phyloP scores from a whole-genome alignment of 2,797 vertebrate species.

The Acanthis flammea region DNA sequence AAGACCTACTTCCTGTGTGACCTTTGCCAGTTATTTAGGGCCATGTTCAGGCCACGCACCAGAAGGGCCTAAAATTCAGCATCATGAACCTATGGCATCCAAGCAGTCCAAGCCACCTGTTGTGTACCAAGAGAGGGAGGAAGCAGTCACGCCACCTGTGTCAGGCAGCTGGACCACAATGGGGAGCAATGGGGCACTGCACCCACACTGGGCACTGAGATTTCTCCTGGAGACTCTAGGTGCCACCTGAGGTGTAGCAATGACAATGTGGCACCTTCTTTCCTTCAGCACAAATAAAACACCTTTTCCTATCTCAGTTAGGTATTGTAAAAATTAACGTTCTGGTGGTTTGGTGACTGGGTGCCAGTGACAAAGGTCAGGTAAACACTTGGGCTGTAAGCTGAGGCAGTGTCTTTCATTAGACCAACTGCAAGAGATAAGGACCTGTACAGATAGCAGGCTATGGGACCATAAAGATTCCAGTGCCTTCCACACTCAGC shows the following conservation, averaged over 20 bases:
- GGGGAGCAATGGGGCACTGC: background rate
- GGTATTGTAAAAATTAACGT: background rate
- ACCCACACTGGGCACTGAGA: background rate
- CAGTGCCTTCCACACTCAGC: background rate
- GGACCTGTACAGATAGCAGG: background rate
- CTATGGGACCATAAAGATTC: background rate
- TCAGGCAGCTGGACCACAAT: background rate
- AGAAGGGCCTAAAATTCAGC: background rate
- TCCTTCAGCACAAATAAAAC: background rate
- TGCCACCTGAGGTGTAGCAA: background rate
- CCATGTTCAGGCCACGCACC: background rate
- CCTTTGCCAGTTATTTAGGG: background rate
- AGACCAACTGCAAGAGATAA: background rate
- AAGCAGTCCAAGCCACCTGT: background rate
- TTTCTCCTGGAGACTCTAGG: background rate
- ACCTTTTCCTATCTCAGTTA: background rate
- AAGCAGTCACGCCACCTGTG: background rate
- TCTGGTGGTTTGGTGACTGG: background rate
- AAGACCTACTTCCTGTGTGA: background rate
- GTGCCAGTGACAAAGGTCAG: background rate
- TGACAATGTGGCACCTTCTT: background rate
- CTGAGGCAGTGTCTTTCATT: background rate
- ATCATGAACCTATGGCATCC: background rate
- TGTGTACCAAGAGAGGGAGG: background rate
- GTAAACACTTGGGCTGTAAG: background rate